Percentiles rank a stretch among this genome's conserved stretches.
Conservation (phyloP, 2,888 invertebrate species). For the Aquatica leii region DNA sequence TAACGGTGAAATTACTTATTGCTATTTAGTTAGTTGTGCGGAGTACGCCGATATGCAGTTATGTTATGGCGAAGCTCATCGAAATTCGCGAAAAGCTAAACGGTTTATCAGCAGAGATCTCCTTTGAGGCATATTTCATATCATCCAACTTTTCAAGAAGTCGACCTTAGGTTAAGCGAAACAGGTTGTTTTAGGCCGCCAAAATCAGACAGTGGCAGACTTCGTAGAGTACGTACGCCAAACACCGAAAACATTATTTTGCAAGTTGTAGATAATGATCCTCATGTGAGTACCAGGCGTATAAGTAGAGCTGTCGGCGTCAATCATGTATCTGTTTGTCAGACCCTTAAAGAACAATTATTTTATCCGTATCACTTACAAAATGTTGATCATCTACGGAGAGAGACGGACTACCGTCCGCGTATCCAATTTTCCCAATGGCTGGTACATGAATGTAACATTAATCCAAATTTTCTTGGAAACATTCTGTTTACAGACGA, state of each 20-base stretch:
- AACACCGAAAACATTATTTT: not conserved
- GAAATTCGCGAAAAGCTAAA: constrained; percentile 7
- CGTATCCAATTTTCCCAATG: constrained; percentile 8
- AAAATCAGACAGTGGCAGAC: not conserved
- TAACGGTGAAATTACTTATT: not conserved
- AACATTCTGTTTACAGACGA: constrained; percentile 7
- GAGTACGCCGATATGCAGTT: constrained; percentile 5
- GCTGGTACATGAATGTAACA: not conserved
- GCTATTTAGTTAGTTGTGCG: not conserved
- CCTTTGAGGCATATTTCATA: constrained; percentile 8
- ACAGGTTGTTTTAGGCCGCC: not conserved
- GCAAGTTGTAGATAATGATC: not conserved
- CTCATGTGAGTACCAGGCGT: constrained; percentile 1
- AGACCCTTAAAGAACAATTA: not conserved
- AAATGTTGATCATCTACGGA: too few species aligned
- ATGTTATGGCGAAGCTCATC: constrained; percentile 5
- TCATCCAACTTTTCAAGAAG: not conserved
- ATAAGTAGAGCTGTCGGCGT: constrained; percentile 7
- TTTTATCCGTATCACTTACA: not conserved
- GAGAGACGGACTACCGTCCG: not conserved
- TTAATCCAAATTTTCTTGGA: not conserved
- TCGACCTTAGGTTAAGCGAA: not conserved
- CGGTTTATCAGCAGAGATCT: constrained; percentile 5
- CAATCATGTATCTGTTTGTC: constrained; percentile 2
- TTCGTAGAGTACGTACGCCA: not conserved